Percentiles rank a stretch among this genome's conserved stretches.
Evolutionary conservation across 2,113 vertebrate genomes (phyloP).

Genomic region (Scalopus aquaticus): DNA sequence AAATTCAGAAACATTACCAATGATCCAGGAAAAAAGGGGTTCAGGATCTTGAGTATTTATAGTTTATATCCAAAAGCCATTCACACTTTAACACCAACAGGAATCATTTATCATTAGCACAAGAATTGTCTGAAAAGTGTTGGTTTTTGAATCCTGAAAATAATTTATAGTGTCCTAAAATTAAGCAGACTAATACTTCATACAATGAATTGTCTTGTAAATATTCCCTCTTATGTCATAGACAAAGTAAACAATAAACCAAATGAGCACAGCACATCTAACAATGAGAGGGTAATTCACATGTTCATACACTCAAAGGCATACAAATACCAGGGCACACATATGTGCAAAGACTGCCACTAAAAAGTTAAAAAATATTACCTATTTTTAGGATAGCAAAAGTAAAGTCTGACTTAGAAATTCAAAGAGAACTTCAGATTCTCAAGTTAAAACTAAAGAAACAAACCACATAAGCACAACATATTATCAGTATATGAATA

Average conservation of each 20-base stretch:
- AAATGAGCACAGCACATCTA: background rate
- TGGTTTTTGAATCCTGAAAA: background rate
- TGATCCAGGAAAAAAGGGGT: background rate
- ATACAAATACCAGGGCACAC: background rate
- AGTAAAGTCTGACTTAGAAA: background rate
- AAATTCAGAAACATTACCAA: background rate
- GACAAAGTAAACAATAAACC: background rate
- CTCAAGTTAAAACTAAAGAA: background rate
- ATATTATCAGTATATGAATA: background rate
- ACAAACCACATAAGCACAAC: background rate
- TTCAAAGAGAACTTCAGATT: background rate
- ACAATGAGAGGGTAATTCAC: background rate
- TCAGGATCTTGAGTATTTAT: background rate
- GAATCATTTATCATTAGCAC: background rate
- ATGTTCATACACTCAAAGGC: fast-evolving
- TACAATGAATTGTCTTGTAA: background rate
- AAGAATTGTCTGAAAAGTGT: background rate
- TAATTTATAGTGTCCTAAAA: background rate
- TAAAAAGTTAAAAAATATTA: background rate
- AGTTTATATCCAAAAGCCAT: background rate
- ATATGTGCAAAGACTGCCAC: background rate
- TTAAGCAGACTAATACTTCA: background rate
- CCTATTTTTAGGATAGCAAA: background rate
- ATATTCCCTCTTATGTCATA: background rate
- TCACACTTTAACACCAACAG: background rate